Percentiles rank a stretch among this genome's conserved stretches.
Evolutionary conservation across 2,113 vertebrate genomes (phyloP).

Genomic region (Octodon degus): DNA sequence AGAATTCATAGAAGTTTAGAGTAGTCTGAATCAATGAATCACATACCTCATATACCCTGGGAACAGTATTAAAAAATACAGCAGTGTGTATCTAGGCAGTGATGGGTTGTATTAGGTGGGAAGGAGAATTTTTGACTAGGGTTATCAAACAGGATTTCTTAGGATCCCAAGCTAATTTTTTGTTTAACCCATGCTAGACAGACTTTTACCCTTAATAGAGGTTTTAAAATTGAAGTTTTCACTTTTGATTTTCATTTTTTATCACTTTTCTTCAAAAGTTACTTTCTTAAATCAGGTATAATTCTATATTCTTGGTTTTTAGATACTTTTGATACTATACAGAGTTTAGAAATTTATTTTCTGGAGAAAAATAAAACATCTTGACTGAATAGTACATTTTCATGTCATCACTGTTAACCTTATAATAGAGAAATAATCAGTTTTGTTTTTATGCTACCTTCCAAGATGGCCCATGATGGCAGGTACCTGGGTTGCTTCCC

Average conservation of each 20-base stretch:
- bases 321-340: not conserved
- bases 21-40: not conserved
- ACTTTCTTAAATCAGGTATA: not conserved
- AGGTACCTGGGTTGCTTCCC: not conserved
- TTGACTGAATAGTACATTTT: not conserved
- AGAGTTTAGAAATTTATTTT: constrained; percentile 7
- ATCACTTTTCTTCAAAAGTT: not conserved
- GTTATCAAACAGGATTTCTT: not conserved
- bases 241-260: not conserved
- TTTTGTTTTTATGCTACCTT: not conserved
- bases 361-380: not conserved
- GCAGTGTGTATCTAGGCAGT: not conserved
- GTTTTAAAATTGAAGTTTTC: not conserved
- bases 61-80: not conserved
- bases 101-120: not conserved
- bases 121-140: not conserved
- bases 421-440: not conserved
- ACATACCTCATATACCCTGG: not conserved
- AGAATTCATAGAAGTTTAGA: not conserved
- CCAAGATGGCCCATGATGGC: not conserved
- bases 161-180: fast-evolving
- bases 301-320: not conserved
- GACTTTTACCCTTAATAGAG: not conserved
- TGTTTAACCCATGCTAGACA: not conserved
- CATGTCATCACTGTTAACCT: not conserved